phyloP scores from a whole-genome alignment of 2,113 vertebrate genomes.

The Otolemur garnettii region DNA sequence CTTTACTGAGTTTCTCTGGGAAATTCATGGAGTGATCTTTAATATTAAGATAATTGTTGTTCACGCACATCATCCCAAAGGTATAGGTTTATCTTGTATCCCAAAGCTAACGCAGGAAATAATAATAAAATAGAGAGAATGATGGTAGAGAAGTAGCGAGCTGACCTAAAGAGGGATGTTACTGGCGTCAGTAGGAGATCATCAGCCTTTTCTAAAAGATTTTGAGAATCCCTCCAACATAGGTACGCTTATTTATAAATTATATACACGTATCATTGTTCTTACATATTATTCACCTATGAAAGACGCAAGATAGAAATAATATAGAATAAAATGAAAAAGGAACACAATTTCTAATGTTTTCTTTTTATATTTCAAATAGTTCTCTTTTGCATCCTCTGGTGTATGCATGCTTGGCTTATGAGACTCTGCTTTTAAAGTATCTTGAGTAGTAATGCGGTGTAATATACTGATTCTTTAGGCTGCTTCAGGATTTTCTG shows the following conservation, averaged over 20 bases:
- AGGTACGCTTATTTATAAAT: neutral
- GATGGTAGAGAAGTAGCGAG: neutral
- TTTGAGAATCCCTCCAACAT: neutral
- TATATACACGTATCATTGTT: neutral
- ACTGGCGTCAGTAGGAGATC: neutral
- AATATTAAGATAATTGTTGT: constrained; percentile 9
- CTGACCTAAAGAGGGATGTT: neutral
- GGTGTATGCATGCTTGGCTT: fast-evolving
- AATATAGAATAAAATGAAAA: neutral
- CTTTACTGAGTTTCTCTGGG: neutral
- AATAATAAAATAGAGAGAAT: neutral
- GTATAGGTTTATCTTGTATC: neutral
- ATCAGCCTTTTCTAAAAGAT: neutral
- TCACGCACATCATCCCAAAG: neutral
- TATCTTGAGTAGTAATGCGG: fast-evolving
- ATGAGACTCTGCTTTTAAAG: neutral
- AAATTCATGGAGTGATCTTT: constrained; percentile 1
- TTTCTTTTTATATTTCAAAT: neutral
- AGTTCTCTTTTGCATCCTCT: neutral
- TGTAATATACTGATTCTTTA: neutral
- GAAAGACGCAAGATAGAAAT: neutral
- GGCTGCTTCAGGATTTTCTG: neutral
- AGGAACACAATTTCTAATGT: neutral
- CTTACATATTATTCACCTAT: neutral
- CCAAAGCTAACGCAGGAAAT: neutral